These are phyloP conservation scores for Sinhomidia bicolor DNA, from an alignment of 2,888 invertebrate species.

Conservation along the genomic window DNA sequence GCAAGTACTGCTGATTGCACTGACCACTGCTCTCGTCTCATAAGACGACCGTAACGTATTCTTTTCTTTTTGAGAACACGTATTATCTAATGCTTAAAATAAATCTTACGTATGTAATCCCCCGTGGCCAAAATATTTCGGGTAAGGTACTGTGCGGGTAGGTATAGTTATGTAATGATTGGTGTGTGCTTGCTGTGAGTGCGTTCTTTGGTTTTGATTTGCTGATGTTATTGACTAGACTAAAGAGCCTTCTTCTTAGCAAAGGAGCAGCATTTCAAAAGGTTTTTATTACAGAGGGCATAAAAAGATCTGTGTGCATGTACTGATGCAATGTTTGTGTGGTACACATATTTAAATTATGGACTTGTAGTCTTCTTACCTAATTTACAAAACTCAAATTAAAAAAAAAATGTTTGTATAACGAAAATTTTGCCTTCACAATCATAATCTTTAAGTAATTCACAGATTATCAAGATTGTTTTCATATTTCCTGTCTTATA, in stretches of 20 bases:
- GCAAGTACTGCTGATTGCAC: no score
- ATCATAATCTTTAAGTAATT: not conserved
- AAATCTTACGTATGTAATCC: no score
- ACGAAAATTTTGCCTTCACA: not conserved
- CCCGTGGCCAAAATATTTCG: not conserved
- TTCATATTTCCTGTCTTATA: not conserved
- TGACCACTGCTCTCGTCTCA: no score
- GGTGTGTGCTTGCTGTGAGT: not conserved
- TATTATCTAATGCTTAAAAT: no score
- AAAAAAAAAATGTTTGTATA: not conserved
- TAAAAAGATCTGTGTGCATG: not conserved
- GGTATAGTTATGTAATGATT: not conserved
- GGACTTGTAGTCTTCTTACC: no score
- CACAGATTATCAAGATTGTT: conserved; percentile 1
- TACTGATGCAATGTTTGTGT: no score
- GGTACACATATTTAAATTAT: no score
- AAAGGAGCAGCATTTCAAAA: not conserved
- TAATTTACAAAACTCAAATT: not conserved
- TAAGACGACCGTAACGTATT: no score
- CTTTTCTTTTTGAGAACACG: no score
- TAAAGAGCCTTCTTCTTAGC: not conserved
- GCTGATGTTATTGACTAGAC: no score
- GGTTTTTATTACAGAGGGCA: not conserved
- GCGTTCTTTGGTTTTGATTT: no score
- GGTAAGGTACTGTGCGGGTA: not conserved